Evolutionary conservation across 2,113 vertebrate genomes (phyloP), one percentile per base, ranked within the genome.

Genomic region (Monopterus albus): DNA sequence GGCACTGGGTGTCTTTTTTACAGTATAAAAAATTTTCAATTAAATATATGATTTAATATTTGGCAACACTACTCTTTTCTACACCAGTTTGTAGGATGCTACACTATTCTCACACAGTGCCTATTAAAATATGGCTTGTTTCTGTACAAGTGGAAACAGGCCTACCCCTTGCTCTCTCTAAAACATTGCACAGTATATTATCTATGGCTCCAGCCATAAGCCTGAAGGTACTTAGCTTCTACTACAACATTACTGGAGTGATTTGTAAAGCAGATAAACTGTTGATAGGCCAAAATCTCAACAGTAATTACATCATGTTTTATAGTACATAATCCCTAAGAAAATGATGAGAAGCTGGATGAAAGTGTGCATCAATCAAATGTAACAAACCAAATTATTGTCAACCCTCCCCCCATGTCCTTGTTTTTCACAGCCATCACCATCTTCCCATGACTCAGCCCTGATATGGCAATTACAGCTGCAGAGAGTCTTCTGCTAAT

Each of bases 261-360:
- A 86, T 85, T 88, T 86, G 69, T 68, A 42, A 68, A 82, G 74
- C 72, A 82, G 81, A 87, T 90, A 84, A 88, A 85, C 66, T 79
- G 85, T 85, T 85, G 85, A 81, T 79, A 83, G 78, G 75, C 82
- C 81, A 71, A 64, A 81, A 90, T 88, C 82, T 84, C 64, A 81
- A 61, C 82, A 50, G 83, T 89, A 90, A 90, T 90, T 88, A 89
- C 88, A 90, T 87, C 83, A 87, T 88, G 88, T 91, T 91, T 88
- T 87, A 91, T 82, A 60, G 85, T 76, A 68, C 75, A 89, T 89
- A 89, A 88, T 88, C 78, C 75, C 79, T 62, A 61, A 39, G 74
- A 91, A 87, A 89, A 88, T 83, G 70, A 85, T 75, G 87, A 83
- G 86, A 85, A 78, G 63, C 73, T 60, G 66, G 82, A 82, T 85